Percentiles rank a stretch among this genome's conserved stretches.
Evolutionary conservation across 2,888 invertebrate species (phyloP).

Genomic region (Pinctada fucata): DNA sequence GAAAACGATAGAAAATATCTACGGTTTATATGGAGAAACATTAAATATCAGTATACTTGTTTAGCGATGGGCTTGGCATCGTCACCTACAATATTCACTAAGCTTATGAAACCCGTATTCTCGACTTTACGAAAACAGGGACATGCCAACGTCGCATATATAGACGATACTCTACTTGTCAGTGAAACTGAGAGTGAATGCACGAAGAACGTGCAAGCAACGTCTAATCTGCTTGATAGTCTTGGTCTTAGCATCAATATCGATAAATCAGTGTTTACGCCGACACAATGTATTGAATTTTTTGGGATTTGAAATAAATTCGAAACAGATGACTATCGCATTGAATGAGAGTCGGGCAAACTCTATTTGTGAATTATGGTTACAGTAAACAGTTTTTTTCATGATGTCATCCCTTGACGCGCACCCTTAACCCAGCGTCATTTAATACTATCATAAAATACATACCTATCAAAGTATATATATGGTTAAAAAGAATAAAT

Average conservation of each 20-base stretch:
- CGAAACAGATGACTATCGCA: conserved; percentile 38
- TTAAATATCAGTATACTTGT: conserved; percentile 27
- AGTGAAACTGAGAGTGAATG: conserved; percentile 18
- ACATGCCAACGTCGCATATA: conserved; percentile 34
- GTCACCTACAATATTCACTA: conserved; percentile 37
- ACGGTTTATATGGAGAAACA: conserved; percentile 32
- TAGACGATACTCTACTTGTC: conserved; percentile 33
- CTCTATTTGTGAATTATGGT: conserved; percentile 19
- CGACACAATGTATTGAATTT: conserved; percentile 38
- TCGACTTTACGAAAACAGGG: conserved; percentile 36
- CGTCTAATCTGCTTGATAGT: conserved; percentile 4
- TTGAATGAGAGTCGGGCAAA: conserved; percentile 28
- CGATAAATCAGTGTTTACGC: conserved; percentile 40
- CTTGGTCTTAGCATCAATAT: conserved; percentile 36
- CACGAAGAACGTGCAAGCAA: conserved; percentile 16
- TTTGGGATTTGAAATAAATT: conserved; percentile 44
- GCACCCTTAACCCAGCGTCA: too few relatives aligned
- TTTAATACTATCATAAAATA: too few relatives aligned
- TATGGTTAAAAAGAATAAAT: too few relatives aligned
- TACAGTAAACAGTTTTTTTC: too few relatives aligned
- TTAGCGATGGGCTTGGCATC: conserved; percentile 36
- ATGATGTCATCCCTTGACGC: too few relatives aligned
- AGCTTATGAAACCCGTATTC: conserved; percentile 40
- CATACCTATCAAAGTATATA: too few relatives aligned
- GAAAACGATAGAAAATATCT: conserved; percentile 27